phyloP scores from a whole-genome alignment of 2,113 vertebrate species.

The Smithornis capensis region DNA sequence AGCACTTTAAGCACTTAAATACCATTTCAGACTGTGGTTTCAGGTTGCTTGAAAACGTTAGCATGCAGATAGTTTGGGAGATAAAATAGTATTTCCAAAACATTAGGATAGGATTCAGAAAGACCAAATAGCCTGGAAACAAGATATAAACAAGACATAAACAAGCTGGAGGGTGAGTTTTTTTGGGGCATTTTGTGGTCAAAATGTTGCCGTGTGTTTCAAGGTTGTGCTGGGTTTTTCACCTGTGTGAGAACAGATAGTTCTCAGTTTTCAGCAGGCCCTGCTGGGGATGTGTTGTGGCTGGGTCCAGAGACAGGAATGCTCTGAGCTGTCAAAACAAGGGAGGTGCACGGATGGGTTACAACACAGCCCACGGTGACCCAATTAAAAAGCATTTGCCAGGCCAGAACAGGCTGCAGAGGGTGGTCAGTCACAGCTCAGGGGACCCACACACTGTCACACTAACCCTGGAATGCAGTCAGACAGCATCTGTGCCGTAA shows the following conservation, averaged over 20 bases:
- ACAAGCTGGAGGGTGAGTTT: neutral
- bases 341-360: fast-evolving
- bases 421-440: neutral
- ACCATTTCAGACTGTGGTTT: neutral
- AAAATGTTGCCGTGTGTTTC: neutral
- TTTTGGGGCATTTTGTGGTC: neutral
- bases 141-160: neutral
- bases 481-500: neutral
- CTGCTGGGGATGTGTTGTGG: neutral
- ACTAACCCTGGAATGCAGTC: neutral
- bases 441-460: neutral
- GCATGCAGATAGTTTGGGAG: neutral
- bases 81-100: neutral
- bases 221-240: neutral
- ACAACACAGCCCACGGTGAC: neutral
- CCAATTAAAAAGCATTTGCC: neutral
- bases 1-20: neutral
- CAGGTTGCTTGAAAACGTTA: neutral
- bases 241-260: fast-evolving
- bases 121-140: neutral
- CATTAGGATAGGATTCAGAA: neutral
- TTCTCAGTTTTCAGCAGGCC: neutral
- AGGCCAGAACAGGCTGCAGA: neutral
- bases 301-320: neutral
- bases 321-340: neutral